These are phyloP conservation scores for Catonia carolina DNA, from an alignment of 2,888 invertebrate genomes.

Conservation along the genomic window DNA sequence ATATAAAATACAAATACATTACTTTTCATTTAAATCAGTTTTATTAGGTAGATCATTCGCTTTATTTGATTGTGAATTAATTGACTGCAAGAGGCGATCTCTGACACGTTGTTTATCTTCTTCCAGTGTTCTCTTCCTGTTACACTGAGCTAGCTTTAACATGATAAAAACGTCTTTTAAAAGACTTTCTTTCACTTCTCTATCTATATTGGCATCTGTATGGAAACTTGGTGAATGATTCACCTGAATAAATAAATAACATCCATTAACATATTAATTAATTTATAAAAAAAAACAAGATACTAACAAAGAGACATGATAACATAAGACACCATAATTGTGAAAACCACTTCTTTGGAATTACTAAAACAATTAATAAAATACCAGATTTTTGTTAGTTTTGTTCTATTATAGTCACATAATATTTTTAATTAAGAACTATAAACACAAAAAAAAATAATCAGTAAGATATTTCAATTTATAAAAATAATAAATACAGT, in stretches of 20 bases:
- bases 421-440: no score
- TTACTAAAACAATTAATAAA: no score
- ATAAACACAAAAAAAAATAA: no score
- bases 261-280: no score
- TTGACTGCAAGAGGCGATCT: slow-evolving; percentile 56
- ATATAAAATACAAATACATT: slow-evolving; percentile 15
- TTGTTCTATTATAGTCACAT: no score
- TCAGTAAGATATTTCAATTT: no score
- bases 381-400: no score
- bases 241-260: slow-evolving; percentile 47
- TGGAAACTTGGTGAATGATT: slow-evolving; percentile 93
- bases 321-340: neutral
- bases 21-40: neutral
- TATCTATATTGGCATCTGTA: slow-evolving; percentile 78
- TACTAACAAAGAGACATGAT: no score
- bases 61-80: slow-evolving; percentile 2
- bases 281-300: no score
- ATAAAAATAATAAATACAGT: no score
- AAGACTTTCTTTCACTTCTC: slow-evolving; percentile 76
- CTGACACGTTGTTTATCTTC: slow-evolving; percentile 68
- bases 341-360: neutral
- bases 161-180: slow-evolving; percentile 69
- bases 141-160: slow-evolving; percentile 67
- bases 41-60: neutral
- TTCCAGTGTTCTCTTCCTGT: slow-evolving; percentile 62